phyloP scores from a whole-genome alignment of 2,797 vertebrate genomes.

The Myripristis jacobus region DNA sequence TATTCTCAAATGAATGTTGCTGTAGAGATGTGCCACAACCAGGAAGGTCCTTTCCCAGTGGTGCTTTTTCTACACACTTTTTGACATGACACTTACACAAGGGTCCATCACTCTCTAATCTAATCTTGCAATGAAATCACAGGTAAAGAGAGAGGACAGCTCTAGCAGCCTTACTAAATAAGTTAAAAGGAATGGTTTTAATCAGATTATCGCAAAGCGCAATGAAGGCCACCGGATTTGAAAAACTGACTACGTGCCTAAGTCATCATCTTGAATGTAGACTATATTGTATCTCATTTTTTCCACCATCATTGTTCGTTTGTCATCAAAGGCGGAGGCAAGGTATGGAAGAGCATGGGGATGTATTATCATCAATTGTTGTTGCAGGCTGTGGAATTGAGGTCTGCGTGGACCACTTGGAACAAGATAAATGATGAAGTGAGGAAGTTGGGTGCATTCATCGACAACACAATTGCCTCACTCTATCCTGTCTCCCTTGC shows the following conservation, averaged over 20 bases:
- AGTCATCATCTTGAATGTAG: conserved; percentile 21
- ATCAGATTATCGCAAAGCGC: not conserved
- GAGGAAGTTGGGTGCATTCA: conserved; percentile 69
- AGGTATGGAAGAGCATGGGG: conserved; percentile 19
- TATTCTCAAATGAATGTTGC: conserved; percentile 21
- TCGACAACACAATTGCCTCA: conserved; percentile 70
- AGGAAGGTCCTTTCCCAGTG: not conserved
- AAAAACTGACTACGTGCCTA: not conserved
- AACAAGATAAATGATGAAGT: conserved; percentile 75
- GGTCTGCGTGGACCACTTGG: conserved; percentile 47
- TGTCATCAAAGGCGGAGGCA: conserved; percentile 31
- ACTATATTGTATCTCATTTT: conserved; percentile 26
- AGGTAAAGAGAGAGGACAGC: not conserved
- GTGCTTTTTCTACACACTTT: not conserved
- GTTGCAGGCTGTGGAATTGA: conserved; percentile 42
- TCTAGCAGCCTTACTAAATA: too few species aligned
- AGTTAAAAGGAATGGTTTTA: not conserved
- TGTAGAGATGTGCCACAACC: conserved; percentile 13
- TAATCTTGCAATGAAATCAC: not conserved
- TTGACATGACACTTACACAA: conserved; percentile 9
- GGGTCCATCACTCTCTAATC: not conserved
- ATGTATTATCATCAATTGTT: conserved; percentile 38
- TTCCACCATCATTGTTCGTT: not conserved
- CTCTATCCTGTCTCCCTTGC: conserved; percentile 60
- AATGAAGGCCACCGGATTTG: not conserved